A percentile compares a stretch with the other conserved stretches of the same genome.
Evolutionary conservation across 2,797 vertebrate genomes (phyloP).

Genomic region (Triplophysa yarkandensis): DNA sequence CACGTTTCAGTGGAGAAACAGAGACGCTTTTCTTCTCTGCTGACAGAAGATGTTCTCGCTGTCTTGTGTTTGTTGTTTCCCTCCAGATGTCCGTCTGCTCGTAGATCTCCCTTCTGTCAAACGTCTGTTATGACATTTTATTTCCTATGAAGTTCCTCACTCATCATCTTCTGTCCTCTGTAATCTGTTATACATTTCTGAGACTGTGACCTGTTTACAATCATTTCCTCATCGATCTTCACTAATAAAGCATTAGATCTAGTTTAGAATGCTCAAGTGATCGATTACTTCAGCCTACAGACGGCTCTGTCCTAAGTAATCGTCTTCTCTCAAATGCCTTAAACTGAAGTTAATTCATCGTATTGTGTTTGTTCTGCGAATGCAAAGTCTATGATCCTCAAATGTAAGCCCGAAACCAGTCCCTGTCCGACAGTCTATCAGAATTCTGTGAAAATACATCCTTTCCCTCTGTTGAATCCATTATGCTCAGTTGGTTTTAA

Average conservation of each 20-base stretch:
- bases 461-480: too few relatives aligned
- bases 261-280: too few relatives aligned
- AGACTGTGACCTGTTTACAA: background rate
- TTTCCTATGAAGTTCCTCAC: slow-evolving; percentile 18
- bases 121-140: slow-evolving; percentile 40
- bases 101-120: slow-evolving; percentile 15
- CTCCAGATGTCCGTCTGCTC: slow-evolving; percentile 27
- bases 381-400: too few relatives aligned
- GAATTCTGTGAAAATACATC: too few relatives aligned
- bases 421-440: too few relatives aligned
- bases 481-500: too few relatives aligned
- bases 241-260: background rate
- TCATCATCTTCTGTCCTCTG: slow-evolving; percentile 33
- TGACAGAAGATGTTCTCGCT: slow-evolving; percentile 23
- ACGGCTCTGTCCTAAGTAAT: too few relatives aligned
- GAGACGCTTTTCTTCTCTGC: slow-evolving; percentile 7
- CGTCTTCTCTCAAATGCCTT: too few relatives aligned
- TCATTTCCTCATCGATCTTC: background rate
- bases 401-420: too few relatives aligned
- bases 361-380: too few relatives aligned
- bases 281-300: too few relatives aligned
- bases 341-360: too few relatives aligned
- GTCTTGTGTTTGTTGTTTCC: slow-evolving; percentile 45
- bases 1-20: background rate
- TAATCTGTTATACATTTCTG: slow-evolving; percentile 25